Percentiles rank a stretch among this genome's conserved stretches.
These are phyloP conservation scores for Euphydryas editha DNA, from an alignment of 2,888 invertebrate species.

Conservation along the genomic window DNA sequence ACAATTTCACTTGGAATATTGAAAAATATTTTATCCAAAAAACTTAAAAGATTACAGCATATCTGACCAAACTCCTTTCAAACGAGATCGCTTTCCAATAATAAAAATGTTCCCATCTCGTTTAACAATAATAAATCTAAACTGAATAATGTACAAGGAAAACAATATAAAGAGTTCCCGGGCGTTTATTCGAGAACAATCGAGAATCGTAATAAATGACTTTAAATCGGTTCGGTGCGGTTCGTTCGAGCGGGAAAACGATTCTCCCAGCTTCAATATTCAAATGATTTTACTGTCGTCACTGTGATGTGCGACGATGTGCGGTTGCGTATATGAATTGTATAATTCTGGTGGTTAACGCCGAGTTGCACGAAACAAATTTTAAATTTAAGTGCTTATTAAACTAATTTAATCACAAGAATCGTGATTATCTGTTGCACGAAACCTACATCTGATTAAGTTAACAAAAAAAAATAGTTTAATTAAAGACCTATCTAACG, in stretches of 20 bases:
- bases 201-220: constrained; percentile 8
- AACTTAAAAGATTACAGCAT: background rate
- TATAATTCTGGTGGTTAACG: background rate
- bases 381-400: too few species aligned
- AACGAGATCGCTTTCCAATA: background rate
- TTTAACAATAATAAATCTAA: background rate
- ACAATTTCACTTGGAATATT: background rate
- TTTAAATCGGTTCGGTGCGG: constrained; percentile 4
- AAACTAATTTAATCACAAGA: too few species aligned
- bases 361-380: too few species aligned
- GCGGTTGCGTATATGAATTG: background rate
- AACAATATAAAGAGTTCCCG: background rate
- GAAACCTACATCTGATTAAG: too few species aligned
- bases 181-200: constrained; percentile 6
- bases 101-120: constrained; percentile 1
- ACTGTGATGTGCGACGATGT: constrained; percentile 1
- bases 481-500: too few species aligned
- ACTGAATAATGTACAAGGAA: constrained; percentile 1
- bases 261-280: constrained; percentile 7
- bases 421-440: too few species aligned
- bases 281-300: constrained; percentile 4
- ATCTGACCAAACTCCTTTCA: background rate
- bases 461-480: too few species aligned
- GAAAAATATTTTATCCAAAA: background rate
- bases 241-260: constrained; percentile 7